Base-by-base conservation (phyloP, 1,140 invertebrate genomes). In the Drosophila bocki region DNA sequence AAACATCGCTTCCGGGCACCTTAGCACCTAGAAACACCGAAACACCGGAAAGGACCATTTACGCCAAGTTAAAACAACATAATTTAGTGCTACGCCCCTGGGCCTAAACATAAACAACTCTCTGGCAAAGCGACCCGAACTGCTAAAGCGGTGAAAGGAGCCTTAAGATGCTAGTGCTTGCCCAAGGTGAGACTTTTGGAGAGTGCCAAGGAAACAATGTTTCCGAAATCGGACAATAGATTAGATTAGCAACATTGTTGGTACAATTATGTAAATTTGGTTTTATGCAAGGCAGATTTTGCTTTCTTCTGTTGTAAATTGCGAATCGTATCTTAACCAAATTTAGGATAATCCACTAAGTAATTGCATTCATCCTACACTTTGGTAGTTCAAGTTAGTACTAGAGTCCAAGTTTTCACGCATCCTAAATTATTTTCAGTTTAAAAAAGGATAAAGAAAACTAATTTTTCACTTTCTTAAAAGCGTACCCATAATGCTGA, bases 21-120 rank as follows among this genome's bases (percentile, higher is more conserved):
- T 68, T 37, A 22, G 33, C 47, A 17, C 19, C 35, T 19, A 41
- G 19, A 53, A 44, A 57, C 37, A 44, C 17, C 33, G 29, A 41
- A 58, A 56, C 67, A 56, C 67, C 53, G 51, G 53, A 70, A 75
- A 64, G 75, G 71, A 80, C 65, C 83, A 72, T 87, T 82, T 76
- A 75, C 63, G 79, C 75, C 65, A 75, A 71, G 82, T 74, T 87
- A 82, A 86, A 87, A 87, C 65, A 87, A 87, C 82, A 79, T 87
- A 82, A 86, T 86, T 86, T 86, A 86, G 65, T 82, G 62, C 33
- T 50, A 3, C 19, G 69, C 60, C 69, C 47, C 70, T 48, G 68
- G 78, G 68, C 69, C 78, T 42, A 63, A 82, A 75, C 79, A 82
- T 82, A 86, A 86, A 85, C 82, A 85, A 80, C 74, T 72, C 48